Base-by-base conservation (phyloP, 2,888 invertebrate species). In the Hymenopus coronatus region DNA sequence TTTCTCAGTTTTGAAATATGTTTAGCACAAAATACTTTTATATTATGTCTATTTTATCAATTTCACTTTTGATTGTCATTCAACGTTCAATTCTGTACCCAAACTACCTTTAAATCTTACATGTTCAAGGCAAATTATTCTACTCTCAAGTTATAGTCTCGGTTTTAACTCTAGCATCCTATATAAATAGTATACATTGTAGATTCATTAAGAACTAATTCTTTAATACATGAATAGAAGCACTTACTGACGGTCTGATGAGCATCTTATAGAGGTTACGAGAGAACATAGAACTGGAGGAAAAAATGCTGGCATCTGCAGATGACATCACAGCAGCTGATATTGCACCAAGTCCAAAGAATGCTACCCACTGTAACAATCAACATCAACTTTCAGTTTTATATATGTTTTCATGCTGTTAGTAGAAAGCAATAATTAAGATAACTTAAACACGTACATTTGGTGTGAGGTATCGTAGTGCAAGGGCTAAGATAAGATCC, bases 251-350 rank as follows among this genome's bases (percentile, higher is more conserved):
- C 89, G 95, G 95, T 91, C 96, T 93, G 91, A 96, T 94, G 20
- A 96, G 94, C 86, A 95, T 93, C 92, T 95, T 95, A 93, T 96
- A 96, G 87, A 96, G 94, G 92, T 96, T 97, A 90, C 96, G 93
- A 28, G 96, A 95, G 92, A 96, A 96, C 96, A 97, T 96, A 30
- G 96, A 95, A 90, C 95, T 95, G 46, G 96, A 96, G 0, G 96
- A 95, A 15, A 97, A 93, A 85, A 96, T 95, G 87, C 96, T 96
- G 3, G 96, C 96, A 92, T 96, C 96, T 0, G 96, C 96, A 3
- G 96, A 96, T 0, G 96, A 96, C 96, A 96, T 96, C n/a, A 96
- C 96, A 9, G 96, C 96, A 0, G 96, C 96, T 0, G 96, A 96
- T 82, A 96, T 95, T 8, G 96, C 96, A 25, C 96, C 96, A 30